Conservation (phyloP, 1,140 invertebrate species). For the Cryptotermes secundus region DNA sequence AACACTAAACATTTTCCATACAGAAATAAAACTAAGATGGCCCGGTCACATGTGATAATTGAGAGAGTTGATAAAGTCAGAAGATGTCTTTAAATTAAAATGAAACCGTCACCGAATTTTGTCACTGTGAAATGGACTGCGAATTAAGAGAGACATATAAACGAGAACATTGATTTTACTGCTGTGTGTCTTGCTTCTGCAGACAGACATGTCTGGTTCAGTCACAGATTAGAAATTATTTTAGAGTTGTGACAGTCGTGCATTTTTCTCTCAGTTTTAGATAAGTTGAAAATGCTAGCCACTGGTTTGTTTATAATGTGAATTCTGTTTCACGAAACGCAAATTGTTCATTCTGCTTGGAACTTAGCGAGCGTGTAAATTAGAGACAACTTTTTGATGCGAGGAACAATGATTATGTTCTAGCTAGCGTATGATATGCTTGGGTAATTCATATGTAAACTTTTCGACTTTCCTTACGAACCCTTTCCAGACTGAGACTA, state of each 20-base stretch:
- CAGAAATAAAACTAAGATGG: no score
- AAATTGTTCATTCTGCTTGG: neutral
- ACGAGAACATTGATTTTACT: no score
- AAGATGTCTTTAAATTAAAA: no score
- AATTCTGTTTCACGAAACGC: neutral
- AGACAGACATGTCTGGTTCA: no score
- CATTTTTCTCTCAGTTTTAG: neutral
- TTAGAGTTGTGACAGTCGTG: neutral
- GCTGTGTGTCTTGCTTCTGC: no score
- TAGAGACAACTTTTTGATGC: neutral
- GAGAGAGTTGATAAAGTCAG: no score
- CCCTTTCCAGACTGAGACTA: neutral
- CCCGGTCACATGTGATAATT: no score
- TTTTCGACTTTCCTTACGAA: neutral
- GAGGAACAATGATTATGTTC: neutral
- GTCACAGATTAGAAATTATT: no score
- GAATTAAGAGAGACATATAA: no score
- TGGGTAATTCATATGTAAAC: neutral
- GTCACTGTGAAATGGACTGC: no score
- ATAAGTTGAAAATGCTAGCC: neutral
- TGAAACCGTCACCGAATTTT: no score
- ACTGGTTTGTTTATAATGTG: neutral
- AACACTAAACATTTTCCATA: no score
- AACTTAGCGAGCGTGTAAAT: neutral
- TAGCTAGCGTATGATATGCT: neutral